Conservation (phyloP, 2,797 vertebrate species). For the Arremon brunneinucha region DNA sequence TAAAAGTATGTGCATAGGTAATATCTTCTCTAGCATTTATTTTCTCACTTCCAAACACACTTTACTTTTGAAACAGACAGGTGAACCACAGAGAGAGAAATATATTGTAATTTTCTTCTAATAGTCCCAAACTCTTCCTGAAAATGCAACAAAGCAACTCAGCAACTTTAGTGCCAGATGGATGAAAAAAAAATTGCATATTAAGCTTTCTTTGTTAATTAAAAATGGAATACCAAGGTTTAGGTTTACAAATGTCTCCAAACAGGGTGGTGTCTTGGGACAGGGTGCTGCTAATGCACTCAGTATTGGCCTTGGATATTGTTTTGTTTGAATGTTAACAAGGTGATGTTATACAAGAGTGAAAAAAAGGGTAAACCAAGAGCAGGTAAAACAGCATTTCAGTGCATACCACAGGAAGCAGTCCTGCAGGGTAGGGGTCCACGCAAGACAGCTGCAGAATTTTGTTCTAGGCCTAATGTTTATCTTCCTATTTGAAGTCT, state of each 20-base stretch:
- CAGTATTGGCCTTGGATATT: background rate
- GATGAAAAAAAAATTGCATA: conserved; percentile 28
- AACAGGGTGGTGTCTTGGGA: conserved; percentile 21
- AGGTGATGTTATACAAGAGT: background rate
- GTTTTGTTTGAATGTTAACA: conserved; percentile 32
- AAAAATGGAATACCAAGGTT: conserved; percentile 60
- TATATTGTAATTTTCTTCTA: conserved; percentile 61
- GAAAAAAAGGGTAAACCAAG: background rate
- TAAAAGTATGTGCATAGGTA: background rate
- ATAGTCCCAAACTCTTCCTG: conserved; percentile 64
- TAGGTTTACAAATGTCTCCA: conserved; percentile 57
- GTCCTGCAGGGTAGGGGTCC: background rate
- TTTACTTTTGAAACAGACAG: conserved; percentile 56
- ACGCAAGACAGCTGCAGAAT: background rate
- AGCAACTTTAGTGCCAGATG: conserved; percentile 71
- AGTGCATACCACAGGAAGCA: background rate
- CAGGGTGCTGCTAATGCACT: background rate
- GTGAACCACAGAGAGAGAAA: conserved; percentile 52
- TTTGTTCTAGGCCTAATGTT: background rate
- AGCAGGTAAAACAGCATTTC: background rate
- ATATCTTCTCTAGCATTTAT: background rate
- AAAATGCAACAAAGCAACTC: conserved; percentile 68
- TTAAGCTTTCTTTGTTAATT: conserved; percentile 77
- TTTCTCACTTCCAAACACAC: conserved; percentile 33
- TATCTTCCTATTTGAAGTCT: background rate